phyloP scores from a whole-genome alignment of 2,797 vertebrate species.

The Pristis pectinata region DNA sequence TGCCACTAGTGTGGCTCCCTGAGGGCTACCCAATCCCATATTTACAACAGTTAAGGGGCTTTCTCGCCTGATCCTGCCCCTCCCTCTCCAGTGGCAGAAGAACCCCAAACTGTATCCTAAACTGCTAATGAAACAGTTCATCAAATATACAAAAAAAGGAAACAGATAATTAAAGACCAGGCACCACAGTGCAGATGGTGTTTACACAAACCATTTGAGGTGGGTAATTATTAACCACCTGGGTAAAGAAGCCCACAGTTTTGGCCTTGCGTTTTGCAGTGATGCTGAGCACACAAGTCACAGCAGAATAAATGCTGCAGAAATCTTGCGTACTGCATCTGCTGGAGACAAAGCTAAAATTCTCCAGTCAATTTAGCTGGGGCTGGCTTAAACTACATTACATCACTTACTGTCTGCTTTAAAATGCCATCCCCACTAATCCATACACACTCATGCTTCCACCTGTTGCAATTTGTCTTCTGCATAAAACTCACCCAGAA shows the following conservation, averaged over 20 bases:
- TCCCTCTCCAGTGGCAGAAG: no score
- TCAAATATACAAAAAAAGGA: background rate
- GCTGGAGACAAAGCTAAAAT: background rate
- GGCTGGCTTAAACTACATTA: background rate
- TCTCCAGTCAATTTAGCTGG: background rate
- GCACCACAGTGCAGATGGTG: background rate
- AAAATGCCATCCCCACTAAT: background rate
- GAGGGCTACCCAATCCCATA: no score
- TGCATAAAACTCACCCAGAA: background rate
- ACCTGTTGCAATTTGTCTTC: background rate
- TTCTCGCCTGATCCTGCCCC: no score
- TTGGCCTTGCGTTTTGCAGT: background rate
- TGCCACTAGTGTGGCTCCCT: no score
- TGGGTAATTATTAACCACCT: background rate
- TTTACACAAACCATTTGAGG: background rate
- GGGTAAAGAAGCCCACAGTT: background rate
- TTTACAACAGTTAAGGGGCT: no score
- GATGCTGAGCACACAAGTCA: background rate
- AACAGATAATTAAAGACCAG: conserved; percentile 17
- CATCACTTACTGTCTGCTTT: background rate
- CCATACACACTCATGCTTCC: background rate
- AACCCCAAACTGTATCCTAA: no score
- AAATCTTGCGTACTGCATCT: background rate
- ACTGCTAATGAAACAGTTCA: no score
- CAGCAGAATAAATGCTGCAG: no score